Base-by-base conservation (phyloP, 2,113 vertebrate genomes). In the Rana temporaria region DNA sequence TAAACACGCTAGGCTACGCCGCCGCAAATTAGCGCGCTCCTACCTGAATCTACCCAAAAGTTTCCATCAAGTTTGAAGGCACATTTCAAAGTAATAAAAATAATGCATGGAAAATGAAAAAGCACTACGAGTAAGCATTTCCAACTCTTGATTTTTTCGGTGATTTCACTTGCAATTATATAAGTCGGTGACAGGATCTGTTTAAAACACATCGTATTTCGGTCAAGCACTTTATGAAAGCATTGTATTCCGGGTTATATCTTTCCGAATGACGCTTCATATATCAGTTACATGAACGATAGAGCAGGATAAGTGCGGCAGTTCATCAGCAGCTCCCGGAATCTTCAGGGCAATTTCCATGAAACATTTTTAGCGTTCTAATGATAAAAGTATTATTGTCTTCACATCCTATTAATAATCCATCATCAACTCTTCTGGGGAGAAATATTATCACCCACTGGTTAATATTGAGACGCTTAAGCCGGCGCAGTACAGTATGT, bases 371-470 rank as follows among this genome's bases (percentile, higher is more conserved):
- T 74, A 30, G 55, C 72, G 60, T 74, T 74, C 55, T 57, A 74
- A 57, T 60, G 72, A 65, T 52, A 64, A 78, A 78, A 26, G 75
- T 26, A 78, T 74, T 78, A 65, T 78, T 78, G 52, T 65, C 75
- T 14, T 19, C 22, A 17, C 1, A 26, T 26, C 38, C 64, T 65
- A 64, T 65, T 78, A 78, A 78, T 24, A 55, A 78, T 78, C 64
- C 18, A 53, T 78, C 60, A 65, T 19, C 38, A 26, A 19, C 59
- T 78, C 74, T 26, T 52, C 59, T n/a, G 71, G 71, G 56, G 60
- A 34, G 55, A 60, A 34, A 38, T 64, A 65, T 78, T 64, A 78
- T 22, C 52, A 15, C 12, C 38, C 60, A 19, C n/a, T 16, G 30
- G 75, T 64, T 22, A 78, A 53, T 55, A 65, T 30, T 62, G 2